These are phyloP conservation scores for Ornithorhynchus anatinus DNA, from an alignment of 2,113 vertebrate genomes.

Conservation along the genomic window DNA sequence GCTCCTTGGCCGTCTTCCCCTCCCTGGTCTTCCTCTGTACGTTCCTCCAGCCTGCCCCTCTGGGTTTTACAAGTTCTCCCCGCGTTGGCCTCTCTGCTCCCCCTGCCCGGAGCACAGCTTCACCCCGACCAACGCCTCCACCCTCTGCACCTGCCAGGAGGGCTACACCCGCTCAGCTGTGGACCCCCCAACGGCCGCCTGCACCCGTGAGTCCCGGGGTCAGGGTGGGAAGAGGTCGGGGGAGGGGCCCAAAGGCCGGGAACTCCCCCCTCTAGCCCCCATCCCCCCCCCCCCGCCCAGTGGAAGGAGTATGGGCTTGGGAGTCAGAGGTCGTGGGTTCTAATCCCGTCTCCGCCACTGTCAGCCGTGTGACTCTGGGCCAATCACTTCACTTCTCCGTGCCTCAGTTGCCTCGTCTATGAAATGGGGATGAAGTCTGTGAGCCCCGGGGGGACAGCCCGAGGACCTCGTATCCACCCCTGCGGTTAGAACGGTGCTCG, in stretches of 20 bases:
- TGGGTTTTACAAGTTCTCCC: slow-evolving; percentile 91
- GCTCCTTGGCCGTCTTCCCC: too few species aligned
- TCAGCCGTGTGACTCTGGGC: too few species aligned
- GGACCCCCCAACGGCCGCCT: slow-evolving; percentile 88
- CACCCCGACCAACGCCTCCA: slow-evolving; percentile 87
- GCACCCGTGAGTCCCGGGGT: slow-evolving; percentile 81
- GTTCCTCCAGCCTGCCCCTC: slow-evolving; percentile 83
- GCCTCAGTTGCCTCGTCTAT: too few species aligned
- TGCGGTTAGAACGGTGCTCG: too few species aligned
- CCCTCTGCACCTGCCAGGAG: slow-evolving; percentile 85
- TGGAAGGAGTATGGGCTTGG: too few species aligned
- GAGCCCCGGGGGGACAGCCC: too few species aligned
- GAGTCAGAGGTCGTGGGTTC: too few species aligned
- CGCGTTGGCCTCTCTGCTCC: slow-evolving; percentile 86
- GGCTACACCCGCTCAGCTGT: slow-evolving; percentile 88
- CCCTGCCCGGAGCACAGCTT: slow-evolving; percentile 89
- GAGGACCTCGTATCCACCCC: too few species aligned
- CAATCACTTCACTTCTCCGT: not conserved
- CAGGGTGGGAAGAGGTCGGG: not conserved
- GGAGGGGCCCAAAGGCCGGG: not conserved
- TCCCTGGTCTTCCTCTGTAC: slow-evolving; percentile 17
- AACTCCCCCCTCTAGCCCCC: too few species aligned
- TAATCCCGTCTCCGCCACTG: not conserved
- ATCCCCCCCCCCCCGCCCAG: not conserved
- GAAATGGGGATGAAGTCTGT: too few species aligned